These are phyloP conservation scores for Conger conger DNA, from an alignment of 2,113 vertebrate species.

Conservation along the genomic window DNA sequence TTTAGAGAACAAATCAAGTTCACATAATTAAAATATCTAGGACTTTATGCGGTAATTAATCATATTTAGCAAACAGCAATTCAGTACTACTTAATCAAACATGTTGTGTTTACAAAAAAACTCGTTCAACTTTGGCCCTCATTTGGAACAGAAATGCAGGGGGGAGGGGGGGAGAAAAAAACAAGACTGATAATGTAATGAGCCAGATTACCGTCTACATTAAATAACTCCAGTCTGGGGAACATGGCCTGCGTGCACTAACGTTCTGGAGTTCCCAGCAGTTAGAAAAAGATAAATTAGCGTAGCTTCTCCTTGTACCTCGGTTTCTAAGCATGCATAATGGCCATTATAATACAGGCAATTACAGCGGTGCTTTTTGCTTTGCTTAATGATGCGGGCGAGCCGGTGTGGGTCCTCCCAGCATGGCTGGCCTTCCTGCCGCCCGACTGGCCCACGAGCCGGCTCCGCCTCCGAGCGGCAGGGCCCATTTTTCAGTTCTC, in stretches of 20 bases:
- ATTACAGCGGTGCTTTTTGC: constrained; percentile 65
- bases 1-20: constrained; percentile 5
- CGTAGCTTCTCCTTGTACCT: constrained; percentile 55
- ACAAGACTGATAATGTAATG: constrained; percentile 32
- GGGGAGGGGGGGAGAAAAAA: neutral
- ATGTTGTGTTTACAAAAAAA: constrained; percentile 32
- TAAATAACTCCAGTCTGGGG: constrained; percentile 25
- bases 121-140: constrained; percentile 29
- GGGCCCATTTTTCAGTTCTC: constrained; percentile 77
- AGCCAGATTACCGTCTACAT: constrained; percentile 39
- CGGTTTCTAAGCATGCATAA: constrained; percentile 72
- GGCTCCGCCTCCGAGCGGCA: constrained; percentile 62
- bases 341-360: constrained; percentile 72
- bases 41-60: neutral
- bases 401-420: constrained; percentile 38
- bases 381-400: constrained; percentile 67
- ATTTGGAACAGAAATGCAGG: constrained; percentile 24
- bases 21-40: neutral
- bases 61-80: constrained; percentile 6
- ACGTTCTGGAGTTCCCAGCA: constrained; percentile 59
- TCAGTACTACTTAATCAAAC: constrained; percentile 32
- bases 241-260: constrained; percentile 40
- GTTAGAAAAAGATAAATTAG: constrained; percentile 69
- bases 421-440: neutral
- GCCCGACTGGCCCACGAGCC: constrained; percentile 65